phyloP scores from a whole-genome alignment of 2,113 vertebrate species.

The Murina feae region DNA sequence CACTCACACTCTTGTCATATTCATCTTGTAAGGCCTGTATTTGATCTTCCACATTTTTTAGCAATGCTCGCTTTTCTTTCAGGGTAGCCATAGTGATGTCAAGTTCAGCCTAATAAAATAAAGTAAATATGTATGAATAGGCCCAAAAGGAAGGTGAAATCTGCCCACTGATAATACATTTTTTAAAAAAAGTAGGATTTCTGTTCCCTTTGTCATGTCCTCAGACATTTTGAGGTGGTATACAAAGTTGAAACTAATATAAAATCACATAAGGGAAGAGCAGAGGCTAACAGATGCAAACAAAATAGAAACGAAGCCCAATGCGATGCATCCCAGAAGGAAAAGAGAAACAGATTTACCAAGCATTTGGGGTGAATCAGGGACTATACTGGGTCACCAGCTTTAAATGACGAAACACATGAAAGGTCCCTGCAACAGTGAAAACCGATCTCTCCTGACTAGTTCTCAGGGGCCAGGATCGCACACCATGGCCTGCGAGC shows the following conservation, averaged over 20 bases:
- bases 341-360: neutral
- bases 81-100: conserved; percentile 84
- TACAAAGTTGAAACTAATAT: neutral
- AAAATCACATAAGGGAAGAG: neutral
- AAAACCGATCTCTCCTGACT: neutral
- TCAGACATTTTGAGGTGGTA: neutral
- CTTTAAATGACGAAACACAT: conserved; percentile 31
- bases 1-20: conserved; percentile 82
- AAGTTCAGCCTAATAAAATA: conserved; percentile 82
- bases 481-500: neutral
- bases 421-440: neutral
- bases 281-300: neutral
- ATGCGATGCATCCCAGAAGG: neutral
- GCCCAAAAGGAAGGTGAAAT: neutral
- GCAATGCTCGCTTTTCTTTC: conserved; percentile 82
- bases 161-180: neutral
- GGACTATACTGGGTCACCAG: neutral
- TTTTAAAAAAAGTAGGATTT: neutral
- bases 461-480: neutral
- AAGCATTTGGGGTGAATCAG: neutral
- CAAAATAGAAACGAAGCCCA: neutral
- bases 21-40: conserved; percentile 85
- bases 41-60: conserved; percentile 84
- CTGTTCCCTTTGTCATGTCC: neutral
- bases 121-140: conserved; percentile 8